Evolutionary conservation across 2,797 vertebrate genomes (phyloP).

Genomic region (Eulemur albifrons): DNA sequence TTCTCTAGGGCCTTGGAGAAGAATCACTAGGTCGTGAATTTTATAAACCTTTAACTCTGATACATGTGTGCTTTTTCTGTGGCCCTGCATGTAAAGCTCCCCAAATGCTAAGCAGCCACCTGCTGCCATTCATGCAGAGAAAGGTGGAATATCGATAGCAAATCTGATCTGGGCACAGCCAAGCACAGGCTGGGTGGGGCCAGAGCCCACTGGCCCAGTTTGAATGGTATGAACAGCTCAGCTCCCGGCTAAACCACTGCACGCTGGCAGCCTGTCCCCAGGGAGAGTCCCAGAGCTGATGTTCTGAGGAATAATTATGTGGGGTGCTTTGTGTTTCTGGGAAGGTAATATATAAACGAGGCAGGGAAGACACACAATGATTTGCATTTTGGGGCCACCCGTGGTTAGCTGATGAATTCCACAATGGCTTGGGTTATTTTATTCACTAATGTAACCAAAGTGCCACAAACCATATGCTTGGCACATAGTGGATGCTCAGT

Average conservation of each 20-base stretch:
- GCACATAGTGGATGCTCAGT: not conserved
- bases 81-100: not conserved
- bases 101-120: not conserved
- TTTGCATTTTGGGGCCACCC: not conserved
- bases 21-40: not conserved
- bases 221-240: not conserved
- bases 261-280: not conserved
- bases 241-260: not conserved
- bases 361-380: not conserved
- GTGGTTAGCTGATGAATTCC: not conserved
- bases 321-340: not conserved
- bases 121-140: not conserved
- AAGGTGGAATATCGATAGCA: not conserved
- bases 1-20: not conserved
- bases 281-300: not conserved
- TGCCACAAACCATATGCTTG: not conserved
- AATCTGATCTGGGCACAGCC: not conserved
- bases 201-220: not conserved
- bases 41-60: not conserved
- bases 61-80: not conserved
- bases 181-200: not conserved
- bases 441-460: not conserved
- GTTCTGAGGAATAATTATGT: not conserved
- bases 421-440: not conserved
- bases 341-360: not conserved